Evolutionary conservation across 2,888 invertebrate genomes (phyloP), one percentile per base, ranked within the genome.

Genomic region (Sialis lutaria): DNA sequence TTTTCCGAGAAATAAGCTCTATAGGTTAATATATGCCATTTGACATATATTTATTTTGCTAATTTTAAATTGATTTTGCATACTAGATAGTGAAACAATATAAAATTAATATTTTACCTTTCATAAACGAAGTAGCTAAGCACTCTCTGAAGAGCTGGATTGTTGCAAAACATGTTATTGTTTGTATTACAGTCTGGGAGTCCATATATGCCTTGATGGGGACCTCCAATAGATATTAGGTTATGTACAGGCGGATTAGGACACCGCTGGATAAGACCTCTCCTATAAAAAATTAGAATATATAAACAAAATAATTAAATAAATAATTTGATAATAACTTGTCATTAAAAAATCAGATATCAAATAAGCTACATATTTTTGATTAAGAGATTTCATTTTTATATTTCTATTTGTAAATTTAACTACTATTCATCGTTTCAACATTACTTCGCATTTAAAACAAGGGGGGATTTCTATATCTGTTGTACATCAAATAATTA

Each of bases 161-260:
- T 82, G 59, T 95, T 83, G 62, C 98, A 98, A 1, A 79, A 68
- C 31, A 66, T 63, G 51, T 68, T 64, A 34, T 74, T 63, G 1
- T 82, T 57, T 0, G 79, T 81, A 2, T 80, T 82, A 61, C 98
- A 98, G 55, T 82, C 78, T 0, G 97, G 97, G 35, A 97, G 65
- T 0, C 98, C 96, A 62, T 84, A 91, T 7, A 90, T 78, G 40
- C 97, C 97, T 67, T 98, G 97, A 62, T 98, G 98, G 61, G 96
- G 97, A 0, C 95, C 96, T 37, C 97, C 98, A 2, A 98, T 63
- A 0, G 92, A 85, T 52, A 98, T 82, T 9, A 97, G 67, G 60
- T 86, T 93, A 54, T 75, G 74, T 70, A 97, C 82, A 0, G 76
- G 81, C 0, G 91, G 88, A 45, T 68, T 52, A 0, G 91, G 87